phyloP scores from a whole-genome alignment of 2,113 vertebrate genomes.

The Drymodes brunneopygia region DNA sequence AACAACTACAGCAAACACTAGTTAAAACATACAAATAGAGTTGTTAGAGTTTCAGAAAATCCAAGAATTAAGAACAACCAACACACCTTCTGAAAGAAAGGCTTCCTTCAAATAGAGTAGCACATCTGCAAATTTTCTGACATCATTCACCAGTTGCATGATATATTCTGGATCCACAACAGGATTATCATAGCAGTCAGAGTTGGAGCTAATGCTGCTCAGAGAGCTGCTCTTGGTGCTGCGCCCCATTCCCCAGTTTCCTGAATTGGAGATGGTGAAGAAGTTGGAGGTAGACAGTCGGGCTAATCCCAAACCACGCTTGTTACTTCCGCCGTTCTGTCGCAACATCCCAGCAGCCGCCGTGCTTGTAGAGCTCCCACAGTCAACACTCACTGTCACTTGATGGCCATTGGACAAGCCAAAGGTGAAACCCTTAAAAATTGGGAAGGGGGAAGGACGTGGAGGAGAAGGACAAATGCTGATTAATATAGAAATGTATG shows the following conservation, averaged over 20 bases:
- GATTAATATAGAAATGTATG: not conserved
- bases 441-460: not conserved
- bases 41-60: not conserved
- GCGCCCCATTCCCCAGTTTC: constrained; percentile 81
- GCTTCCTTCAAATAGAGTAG: constrained; percentile 92
- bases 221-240: constrained; percentile 77
- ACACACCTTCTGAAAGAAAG: constrained; percentile 85
- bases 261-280: constrained; percentile 73
- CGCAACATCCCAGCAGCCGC: constrained; percentile 83
- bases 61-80: not conserved
- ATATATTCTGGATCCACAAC: constrained; percentile 88
- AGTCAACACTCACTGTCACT: constrained; percentile 51
- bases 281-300: constrained; percentile 75
- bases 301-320: constrained; percentile 77
- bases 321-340: constrained; percentile 83
- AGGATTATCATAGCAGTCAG: constrained; percentile 73
- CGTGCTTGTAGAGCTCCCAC: constrained; percentile 56
- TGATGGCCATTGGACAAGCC: constrained; percentile 46
- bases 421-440: constrained; percentile 39
- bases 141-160: constrained; percentile 91
- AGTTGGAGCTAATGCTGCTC: constrained; percentile 75
- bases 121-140: constrained; percentile 91
- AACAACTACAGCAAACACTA: not conserved
- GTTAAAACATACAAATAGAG: not conserved
- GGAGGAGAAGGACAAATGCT: not conserved